Base-by-base conservation (phyloP, 1,140 invertebrate genomes). In the Drosophila tani region DNA sequence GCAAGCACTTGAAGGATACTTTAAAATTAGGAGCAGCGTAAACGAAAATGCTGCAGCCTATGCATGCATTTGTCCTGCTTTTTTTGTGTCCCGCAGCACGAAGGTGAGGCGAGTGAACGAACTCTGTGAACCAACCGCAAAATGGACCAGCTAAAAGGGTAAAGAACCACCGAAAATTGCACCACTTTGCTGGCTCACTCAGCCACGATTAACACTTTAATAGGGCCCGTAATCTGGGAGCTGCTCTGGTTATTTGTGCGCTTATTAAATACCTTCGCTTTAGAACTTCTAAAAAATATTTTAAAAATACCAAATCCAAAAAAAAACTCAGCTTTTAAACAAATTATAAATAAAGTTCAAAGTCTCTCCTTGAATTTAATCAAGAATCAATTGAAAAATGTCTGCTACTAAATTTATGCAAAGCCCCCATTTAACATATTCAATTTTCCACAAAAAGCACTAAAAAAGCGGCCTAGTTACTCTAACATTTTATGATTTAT, bases 11-110 rank as follows among this genome's bases (percentile, higher is more conserved):
- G 80, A 80, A 73, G 71, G 64, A 83, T 83, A 88, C 81, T 87
- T 88, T 88, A 70, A 87, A 88, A 81, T 87, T 87, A 82, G 84
- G 45, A 74, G 47, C 79, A 67, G 32, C 78, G 81, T 45, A 84
- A 73, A 82, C 80, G 75, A 86, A 86, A 73, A 85, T 84, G 59
- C 79, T 82, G 67, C 62, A 74, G 76, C 80, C 81, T 75, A 69
- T 76, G 67, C 64, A 70, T 87, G 75, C 75, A 86, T 82, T 75
- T 66, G 73, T 66, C 49, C 67, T 40, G 63, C 51, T 57, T 56
- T 68, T 68, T 65, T 51, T 70, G 49, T 70, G 67, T 56, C 49
- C 67, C 53, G 32, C 67, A 53, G 21, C 63, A 70, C 67, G 67
- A 70, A 70, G 67, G 67, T 70, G 67, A 70, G 43, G 21, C 63